Evolutionary conservation across 2,113 vertebrate genomes (phyloP), one percentile per base, ranked within the genome.

Genomic region (Myotis yumanensis): DNA sequence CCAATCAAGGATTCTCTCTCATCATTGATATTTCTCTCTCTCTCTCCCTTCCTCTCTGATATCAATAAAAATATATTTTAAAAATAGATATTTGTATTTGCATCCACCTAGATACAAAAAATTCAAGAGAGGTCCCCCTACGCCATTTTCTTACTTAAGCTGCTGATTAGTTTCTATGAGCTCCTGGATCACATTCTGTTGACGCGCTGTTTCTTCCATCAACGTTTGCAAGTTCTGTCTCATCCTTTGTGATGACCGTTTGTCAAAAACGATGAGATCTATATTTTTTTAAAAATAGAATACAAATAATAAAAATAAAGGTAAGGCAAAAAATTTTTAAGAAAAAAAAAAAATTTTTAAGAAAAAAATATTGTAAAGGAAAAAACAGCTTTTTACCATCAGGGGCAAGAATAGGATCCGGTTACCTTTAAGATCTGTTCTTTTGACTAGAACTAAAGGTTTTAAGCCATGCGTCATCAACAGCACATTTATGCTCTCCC

Each of bases 241-340:
- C 91, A 99, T 95, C 40, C 97, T 98, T 25, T 96, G 96, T 9
- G 98, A 98, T 17, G 99, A 98, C 40, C 97, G 98, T 54, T 95
- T 98, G 94, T 99, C 99, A 96, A 99, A 97, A 92, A 99, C 94
- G 95, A 99, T 98, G 96, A 97, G 84, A 90, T 98, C 99, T 99
- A 90, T 16, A 97, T 81, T 97, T 69, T 80, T 72, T 80, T 2
- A 82, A 75, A 62, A 89, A 96, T 37, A 30, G 72, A 85, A 94
- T 32, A 82, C 25, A 95, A 40, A 81, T 15, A 94, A 30, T 79
- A 94, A 93, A 95, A 94, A 87, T 46, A 71, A 85, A 72, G 59
- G 23, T 64, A 80, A 79, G 28, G 25, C 51, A 80, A 81, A 93
- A 82, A 83, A 46, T 22, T 15, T n/a, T 85, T 57, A 81, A 91